A percentile compares a stretch with the other conserved stretches of the same genome.
These are phyloP conservation scores for Nothocercus nigrocapillus DNA, from an alignment of 2,113 vertebrate species.

Conservation along the genomic window DNA sequence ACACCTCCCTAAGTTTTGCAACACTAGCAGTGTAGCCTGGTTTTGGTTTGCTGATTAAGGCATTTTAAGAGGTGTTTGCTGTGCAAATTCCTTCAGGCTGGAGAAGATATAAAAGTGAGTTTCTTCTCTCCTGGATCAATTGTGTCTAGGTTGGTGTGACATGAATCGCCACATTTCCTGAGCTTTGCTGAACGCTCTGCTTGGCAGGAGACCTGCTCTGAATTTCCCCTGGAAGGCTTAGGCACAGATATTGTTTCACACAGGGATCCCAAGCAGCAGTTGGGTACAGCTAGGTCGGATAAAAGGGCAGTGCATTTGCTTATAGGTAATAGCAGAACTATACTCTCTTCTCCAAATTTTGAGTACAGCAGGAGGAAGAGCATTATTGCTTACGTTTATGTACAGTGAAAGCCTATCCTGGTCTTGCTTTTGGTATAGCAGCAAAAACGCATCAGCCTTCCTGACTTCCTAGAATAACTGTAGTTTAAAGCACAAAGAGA, in stretches of 20 bases:
- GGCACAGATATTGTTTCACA: background rate
- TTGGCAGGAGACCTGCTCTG: background rate
- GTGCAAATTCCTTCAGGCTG: background rate
- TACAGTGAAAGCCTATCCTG: background rate
- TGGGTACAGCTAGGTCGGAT: background rate
- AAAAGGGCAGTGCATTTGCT: background rate
- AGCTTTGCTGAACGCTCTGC: background rate
- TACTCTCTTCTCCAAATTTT: background rate
- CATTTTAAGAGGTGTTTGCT: background rate
- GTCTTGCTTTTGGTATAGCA: background rate
- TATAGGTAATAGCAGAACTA: background rate
- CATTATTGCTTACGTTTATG: background rate
- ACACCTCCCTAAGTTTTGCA: background rate
- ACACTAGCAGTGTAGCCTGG: background rate
- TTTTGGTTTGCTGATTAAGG: background rate
- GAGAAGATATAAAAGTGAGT: background rate
- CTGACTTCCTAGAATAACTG: background rate
- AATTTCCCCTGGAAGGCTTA: background rate
- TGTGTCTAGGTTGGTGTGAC: background rate
- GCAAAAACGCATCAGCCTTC: background rate
- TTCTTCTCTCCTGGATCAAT: background rate
- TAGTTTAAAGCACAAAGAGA: constrained; percentile 3
- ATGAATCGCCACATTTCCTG: background rate
- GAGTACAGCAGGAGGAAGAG: background rate
- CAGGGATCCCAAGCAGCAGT: background rate